Conservation (phyloP, 2,113 vertebrate genomes). For the Varanus komodoensis region DNA sequence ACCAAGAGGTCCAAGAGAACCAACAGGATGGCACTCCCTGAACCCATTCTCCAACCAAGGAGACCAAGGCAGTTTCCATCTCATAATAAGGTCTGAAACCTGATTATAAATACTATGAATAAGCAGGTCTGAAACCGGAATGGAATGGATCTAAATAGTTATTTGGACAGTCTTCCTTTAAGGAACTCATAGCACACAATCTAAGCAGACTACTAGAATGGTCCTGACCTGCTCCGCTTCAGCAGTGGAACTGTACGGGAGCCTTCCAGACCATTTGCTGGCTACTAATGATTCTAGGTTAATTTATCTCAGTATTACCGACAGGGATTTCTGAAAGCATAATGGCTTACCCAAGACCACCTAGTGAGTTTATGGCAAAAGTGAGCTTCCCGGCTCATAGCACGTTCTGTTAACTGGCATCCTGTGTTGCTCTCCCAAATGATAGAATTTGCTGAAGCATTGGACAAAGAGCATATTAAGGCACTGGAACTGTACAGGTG, state of each 20-base stretch:
- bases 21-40: no score
- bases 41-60: no score
- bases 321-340: background rate
- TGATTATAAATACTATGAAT: no score
- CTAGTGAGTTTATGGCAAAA: background rate
- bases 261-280: background rate
- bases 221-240: background rate
- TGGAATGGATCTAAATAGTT: background rate
- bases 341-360: background rate
- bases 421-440: background rate
- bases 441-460: background rate
- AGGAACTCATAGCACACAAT: no score
- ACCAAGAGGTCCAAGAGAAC: no score
- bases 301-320: background rate
- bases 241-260: background rate
- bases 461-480: background rate
- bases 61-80: no score
- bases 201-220: background rate
- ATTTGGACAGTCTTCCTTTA: no score
- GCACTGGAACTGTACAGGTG: background rate
- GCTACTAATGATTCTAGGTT: background rate
- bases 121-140: no score
- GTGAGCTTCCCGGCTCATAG: background rate
- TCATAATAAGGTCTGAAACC: no score
- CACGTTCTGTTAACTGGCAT: background rate